phyloP scores from a whole-genome alignment of 37 sponge, comb jelly and placozoan genomes.

The Amphimedon queenslandica region DNA sequence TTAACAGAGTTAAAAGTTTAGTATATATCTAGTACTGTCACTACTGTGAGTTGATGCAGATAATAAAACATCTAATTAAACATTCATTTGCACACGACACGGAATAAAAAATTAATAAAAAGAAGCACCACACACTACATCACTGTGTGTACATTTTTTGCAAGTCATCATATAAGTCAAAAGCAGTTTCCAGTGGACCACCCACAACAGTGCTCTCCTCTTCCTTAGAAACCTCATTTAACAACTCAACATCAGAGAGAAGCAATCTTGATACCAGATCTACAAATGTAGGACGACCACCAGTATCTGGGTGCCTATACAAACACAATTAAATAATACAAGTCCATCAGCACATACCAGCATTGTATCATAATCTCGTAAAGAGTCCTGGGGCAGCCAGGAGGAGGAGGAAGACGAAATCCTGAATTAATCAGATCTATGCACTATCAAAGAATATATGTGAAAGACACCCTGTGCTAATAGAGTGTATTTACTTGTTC shows the following conservation, averaged over 20 bases:
- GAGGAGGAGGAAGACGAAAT: slow-evolving; percentile 13
- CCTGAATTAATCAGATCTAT: slow-evolving; percentile 4
- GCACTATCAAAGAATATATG: neutral
- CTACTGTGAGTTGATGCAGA: no score
- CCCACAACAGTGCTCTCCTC: slow-evolving; percentile 17
- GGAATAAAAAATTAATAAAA: no score
- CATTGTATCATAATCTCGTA: slow-evolving; percentile 34
- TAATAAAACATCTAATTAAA: no score
- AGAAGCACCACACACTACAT: neutral
- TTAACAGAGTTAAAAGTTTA: no score
- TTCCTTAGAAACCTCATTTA: neutral
- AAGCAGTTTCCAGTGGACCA: slow-evolving; percentile 40
- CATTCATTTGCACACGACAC: neutral
- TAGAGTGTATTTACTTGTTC: no score
- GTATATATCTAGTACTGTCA: no score
- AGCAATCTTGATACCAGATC: slow-evolving; percentile 6
- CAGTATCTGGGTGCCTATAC: slow-evolving; percentile 14
- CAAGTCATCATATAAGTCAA: slow-evolving; percentile 34
- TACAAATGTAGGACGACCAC: slow-evolving; percentile 16
- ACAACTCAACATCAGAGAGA: neutral
- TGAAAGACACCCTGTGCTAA: no score
- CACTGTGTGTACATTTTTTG: slow-evolving; percentile 27
- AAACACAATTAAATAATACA: neutral
- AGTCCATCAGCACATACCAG: slow-evolving; percentile 1
- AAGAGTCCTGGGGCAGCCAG: slow-evolving; percentile 15